Base-by-base conservation (phyloP, 1,140 invertebrate genomes). In the Papilio glaucus region DNA sequence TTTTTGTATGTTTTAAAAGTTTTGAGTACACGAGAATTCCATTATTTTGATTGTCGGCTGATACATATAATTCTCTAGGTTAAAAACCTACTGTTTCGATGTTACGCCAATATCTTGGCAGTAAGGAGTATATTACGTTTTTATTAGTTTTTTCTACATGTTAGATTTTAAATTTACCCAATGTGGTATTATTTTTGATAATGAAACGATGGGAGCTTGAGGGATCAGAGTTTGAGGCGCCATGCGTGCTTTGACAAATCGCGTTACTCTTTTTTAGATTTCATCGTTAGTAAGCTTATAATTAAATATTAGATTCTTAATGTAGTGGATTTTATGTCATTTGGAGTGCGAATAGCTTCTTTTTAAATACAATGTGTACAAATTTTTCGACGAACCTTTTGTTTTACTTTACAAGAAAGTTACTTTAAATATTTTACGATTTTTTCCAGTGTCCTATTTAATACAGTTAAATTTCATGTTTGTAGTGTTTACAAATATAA, bases 11-110 rank as follows among this genome's bases (percentile, higher is more conserved):
- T 76, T 45, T 53, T 72, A 49, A 72, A 72, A 73, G 4, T 26
- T 71, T 18, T 70, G 12, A 79, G 63, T 57, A 63, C 8, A 37
- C 37, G 37, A 49, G 57, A 21, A 71, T 62, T 65, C 41, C 18
- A 76, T 72, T 90, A 87, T 87, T 89, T 82, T 87, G 75, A 72
- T 85, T 87, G 83, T 91, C 90, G 90, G 89, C 88, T 79, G 85
- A 85, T 76, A 73, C 79, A 85, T 79, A 82, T 78, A 77, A 82
- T 83, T 79, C 83, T 84, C 84, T 83, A 91, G 90, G 89, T 91
- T 92, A 91, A 92, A 87, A 70, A 73, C 76, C 74, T 78, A 73
- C 75, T 84, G 82, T 85, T 83, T 87, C 79, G 75, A 60, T 83
- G 74, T 78, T 69, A 53, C 26, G 45, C 42, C 42, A 26, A 53